Evolutionary conservation across 2,113 vertebrate species (phyloP).

Genomic region (Cyprinodon variegatus): DNA sequence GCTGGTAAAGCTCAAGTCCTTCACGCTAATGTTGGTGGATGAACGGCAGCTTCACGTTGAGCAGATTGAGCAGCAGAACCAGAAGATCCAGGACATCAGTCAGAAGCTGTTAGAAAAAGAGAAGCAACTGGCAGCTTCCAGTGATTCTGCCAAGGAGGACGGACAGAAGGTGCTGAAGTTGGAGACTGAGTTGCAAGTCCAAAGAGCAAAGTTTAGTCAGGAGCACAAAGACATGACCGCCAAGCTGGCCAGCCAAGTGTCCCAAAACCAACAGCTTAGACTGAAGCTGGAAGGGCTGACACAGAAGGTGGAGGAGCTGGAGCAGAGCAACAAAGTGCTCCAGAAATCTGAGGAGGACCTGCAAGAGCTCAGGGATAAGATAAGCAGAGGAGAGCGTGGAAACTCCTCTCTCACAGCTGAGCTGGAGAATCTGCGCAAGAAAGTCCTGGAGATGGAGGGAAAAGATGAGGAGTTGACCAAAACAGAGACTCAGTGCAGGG

Average conservation of each 20-base stretch:
- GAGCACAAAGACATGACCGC: constrained; percentile 91
- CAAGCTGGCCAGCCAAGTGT: constrained; percentile 87
- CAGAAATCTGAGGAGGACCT: constrained; percentile 92
- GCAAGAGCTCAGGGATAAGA: constrained; percentile 90
- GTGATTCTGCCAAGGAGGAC: constrained; percentile 84
- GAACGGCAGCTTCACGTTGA: constrained; percentile 93
- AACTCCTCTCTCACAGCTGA: constrained; percentile 89
- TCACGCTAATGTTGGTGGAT: constrained; percentile 96
- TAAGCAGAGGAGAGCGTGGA: constrained; percentile 90
- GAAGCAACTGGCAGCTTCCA: constrained; percentile 79
- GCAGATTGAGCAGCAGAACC: constrained; percentile 89
- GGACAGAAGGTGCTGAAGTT: constrained; percentile 87
- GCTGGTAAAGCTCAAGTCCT: constrained; percentile 93
- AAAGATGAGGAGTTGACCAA: constrained; percentile 97
- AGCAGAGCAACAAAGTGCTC: constrained; percentile 87
- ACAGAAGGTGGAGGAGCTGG: constrained; percentile 87
- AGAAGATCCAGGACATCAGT: constrained; percentile 89
- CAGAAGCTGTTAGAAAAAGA: constrained; percentile 90
- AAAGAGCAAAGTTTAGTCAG: constrained; percentile 81
- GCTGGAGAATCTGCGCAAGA: constrained; percentile 91
- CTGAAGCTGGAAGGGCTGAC: constrained; percentile 84
- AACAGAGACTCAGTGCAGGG: constrained; percentile 88
- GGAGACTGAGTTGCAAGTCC: constrained; percentile 88
- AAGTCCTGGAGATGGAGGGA: constrained; percentile 95
- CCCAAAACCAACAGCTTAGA: constrained; percentile 87